Percentiles rank a stretch among this genome's conserved stretches.
Evolutionary conservation across 2,797 vertebrate genomes (phyloP).

Genomic region (Falco berigora): DNA sequence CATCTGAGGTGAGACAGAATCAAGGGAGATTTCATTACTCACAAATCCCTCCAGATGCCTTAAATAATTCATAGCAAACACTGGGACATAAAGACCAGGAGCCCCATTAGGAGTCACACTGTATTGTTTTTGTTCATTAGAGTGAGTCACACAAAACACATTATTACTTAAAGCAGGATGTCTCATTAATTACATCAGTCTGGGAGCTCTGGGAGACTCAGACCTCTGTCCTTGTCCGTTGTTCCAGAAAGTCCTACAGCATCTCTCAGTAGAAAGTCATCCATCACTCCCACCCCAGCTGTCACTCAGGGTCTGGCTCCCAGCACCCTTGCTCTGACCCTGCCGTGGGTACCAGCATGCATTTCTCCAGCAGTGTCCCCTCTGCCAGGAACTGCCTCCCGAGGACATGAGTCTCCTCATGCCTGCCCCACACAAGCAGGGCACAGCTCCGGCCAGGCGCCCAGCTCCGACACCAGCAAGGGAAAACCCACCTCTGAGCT

Average conservation of each 20-base stretch:
- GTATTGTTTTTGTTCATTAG: conserved; percentile 30
- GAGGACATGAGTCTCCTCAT: fast-evolving
- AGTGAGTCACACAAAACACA: conserved; percentile 8
- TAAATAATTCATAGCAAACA: conserved; percentile 53
- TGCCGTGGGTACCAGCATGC: not conserved
- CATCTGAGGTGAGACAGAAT: conserved; percentile 22
- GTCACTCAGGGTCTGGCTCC: not conserved
- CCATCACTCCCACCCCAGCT: not conserved
- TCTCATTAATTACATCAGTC: conserved; percentile 34
- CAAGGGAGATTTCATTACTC: conserved; percentile 39
- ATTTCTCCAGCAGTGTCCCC: not conserved
- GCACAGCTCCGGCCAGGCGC: not conserved
- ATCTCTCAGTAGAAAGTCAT: not conserved
- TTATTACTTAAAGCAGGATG: not conserved
- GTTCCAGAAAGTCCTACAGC: not conserved
- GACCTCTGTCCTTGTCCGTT: not conserved
- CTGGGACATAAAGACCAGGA: conserved; percentile 8
- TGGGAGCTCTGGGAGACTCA: not conserved
- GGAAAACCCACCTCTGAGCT: not conserved
- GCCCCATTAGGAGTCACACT: not conserved
- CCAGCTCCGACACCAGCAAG: not conserved
- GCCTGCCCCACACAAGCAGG: not conserved
- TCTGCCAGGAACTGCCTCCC: not conserved
- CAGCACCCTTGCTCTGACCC: not conserved
- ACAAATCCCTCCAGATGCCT: conserved; percentile 32